Conservation (phyloP, 37 sponge, comb jelly and placozoan species). For the Axinella damicornis region DNA sequence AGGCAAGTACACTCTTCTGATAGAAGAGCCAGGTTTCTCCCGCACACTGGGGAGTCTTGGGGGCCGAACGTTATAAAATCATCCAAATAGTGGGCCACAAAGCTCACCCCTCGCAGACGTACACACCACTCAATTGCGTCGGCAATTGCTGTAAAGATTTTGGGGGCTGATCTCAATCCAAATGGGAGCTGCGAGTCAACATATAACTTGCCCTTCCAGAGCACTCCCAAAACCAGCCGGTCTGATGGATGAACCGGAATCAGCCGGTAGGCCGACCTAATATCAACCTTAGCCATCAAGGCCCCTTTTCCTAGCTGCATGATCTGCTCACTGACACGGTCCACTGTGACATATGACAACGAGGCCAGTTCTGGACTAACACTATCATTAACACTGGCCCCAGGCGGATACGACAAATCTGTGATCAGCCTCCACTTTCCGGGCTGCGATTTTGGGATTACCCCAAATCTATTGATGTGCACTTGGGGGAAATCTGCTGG, state of each 20-base stretch:
- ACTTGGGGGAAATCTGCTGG: slow-evolving; percentile 2
- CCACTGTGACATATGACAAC: slow-evolving; percentile 8
- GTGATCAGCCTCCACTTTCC: slow-evolving; percentile 21
- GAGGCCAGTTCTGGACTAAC: neutral
- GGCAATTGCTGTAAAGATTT: slow-evolving; percentile 50
- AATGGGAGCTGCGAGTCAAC: slow-evolving; percentile 19
- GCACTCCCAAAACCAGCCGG: neutral
- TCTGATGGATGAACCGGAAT: neutral
- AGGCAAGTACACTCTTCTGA: slow-evolving; percentile 18
- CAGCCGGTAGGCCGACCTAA: neutral
- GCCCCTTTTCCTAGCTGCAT: neutral
- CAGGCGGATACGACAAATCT: slow-evolving; percentile 5
- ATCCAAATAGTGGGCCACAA: slow-evolving; percentile 39
- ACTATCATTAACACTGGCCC: slow-evolving; percentile 16
- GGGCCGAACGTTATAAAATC: slow-evolving; percentile 45
- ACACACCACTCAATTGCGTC: slow-evolving; percentile 44
- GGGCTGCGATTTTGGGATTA: neutral
- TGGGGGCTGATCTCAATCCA: slow-evolving; percentile 57
- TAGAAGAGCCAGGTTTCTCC: slow-evolving; percentile 1
- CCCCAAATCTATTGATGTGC: slow-evolving; percentile 23
- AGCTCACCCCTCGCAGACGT: neutral
- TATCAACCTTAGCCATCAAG: neutral
- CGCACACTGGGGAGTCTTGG: slow-evolving; percentile 17
- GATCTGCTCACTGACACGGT: neutral
- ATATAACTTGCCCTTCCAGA: no score